Conservation (phyloP, 2,888 invertebrate genomes). For the Chalcis sispes region DNA sequence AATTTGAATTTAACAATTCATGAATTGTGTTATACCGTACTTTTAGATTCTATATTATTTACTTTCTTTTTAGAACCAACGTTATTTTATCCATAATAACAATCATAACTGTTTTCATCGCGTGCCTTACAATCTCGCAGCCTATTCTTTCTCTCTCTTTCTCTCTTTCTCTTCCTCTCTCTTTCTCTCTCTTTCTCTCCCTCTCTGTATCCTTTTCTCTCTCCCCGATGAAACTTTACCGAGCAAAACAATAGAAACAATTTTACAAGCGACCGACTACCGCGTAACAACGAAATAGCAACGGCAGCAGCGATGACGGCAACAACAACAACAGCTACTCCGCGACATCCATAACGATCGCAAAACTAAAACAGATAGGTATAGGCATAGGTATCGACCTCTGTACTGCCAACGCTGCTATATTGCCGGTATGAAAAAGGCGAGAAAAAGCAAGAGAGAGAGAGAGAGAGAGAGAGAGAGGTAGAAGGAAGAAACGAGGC, state of each 20-base stretch:
- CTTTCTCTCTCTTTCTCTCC: no score
- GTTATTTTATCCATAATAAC: no score
- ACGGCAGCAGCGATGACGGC: background rate
- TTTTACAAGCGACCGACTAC: constrained; percentile 30
- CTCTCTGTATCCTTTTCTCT: background rate
- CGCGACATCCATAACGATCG: constrained; percentile 43
- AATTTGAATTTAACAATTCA: no score
- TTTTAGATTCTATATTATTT: no score
- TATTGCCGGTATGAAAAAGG: background rate
- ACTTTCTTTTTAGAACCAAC: no score
- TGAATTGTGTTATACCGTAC: no score
- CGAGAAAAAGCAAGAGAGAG: background rate
- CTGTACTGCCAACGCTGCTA: background rate
- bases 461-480: background rate
- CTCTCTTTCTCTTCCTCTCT: background rate
- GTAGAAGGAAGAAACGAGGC: constrained; percentile 34
- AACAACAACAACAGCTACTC: background rate
- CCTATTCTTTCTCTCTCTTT: background rate
- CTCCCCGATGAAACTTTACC: background rate
- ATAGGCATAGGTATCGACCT: constrained; percentile 38
- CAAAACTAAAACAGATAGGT: constrained; percentile 39
- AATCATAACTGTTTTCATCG: no score
- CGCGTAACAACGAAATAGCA: constrained; percentile 8
- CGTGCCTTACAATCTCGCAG: background rate
- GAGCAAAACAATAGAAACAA: constrained; percentile 44